Base-by-base conservation (phyloP, 2,888 invertebrate species). In the Melanophora roralis region DNA sequence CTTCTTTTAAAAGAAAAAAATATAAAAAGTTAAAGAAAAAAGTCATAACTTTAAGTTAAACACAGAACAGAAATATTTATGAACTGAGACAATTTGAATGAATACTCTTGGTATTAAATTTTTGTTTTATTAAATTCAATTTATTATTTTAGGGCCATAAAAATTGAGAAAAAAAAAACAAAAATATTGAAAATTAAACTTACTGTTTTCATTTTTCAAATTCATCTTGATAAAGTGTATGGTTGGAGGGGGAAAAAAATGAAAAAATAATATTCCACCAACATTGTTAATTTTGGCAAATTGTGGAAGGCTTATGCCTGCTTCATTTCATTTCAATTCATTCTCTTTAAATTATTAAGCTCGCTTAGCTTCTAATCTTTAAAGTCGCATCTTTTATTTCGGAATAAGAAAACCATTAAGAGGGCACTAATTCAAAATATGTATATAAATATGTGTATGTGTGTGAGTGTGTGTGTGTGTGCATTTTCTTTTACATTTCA, bases 151-250 rank as follows among this genome's bases (percentile, higher is more conserved):
- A 36, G 27, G n/a, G 34, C 53, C 72, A 19, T 4, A 12, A 64
- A 64, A 27, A 36, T 55, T 1, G 27, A 69, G 36, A 47, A 6
- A 69, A 57, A 47, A 34, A 14, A 45, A 21, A 47, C n/a, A 23
- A 32, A 14, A 38, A 6, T 16, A 40, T 12, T 34, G 1, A 32
- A 53, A n/a, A 32, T 19, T 38, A 72, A 68, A 68, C 40, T 72
- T 64, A 73, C 68, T 76, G 76, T 76, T 80, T 80, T 76, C 76
- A 80, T 80, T 80, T 80, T 76, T 80, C 80, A 80, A 80, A 80
- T 72, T 80, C 80, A 80, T 76, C 72, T 76, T 68, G 80, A 80
- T 80, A 73, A 9, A 59, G 51, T n/a, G n/a, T n/a, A 74, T 74
- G 64, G 51, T 11, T 1, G n/a, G 6, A 47, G 67, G 47, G 40